Base-by-base conservation (phyloP, 2,888 invertebrate genomes). In the Ophonus ardosiacus region DNA sequence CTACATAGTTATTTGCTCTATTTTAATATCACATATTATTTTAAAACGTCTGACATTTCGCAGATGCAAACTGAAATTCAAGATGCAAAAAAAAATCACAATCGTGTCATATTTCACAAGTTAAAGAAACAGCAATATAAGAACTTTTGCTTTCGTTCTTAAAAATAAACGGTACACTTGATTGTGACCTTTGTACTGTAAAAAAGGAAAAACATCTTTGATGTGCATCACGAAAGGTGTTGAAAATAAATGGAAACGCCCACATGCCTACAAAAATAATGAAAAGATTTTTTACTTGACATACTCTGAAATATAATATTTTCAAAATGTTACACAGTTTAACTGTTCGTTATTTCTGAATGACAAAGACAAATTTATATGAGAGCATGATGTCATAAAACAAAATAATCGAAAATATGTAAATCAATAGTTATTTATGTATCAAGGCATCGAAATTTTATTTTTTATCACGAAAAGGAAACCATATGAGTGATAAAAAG, bases 11-110 rank as follows among this genome's bases (percentile, higher is more conserved):
- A 10, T 65, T 10, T 63, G 1, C 15, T 59, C 17, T 59, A 17
- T 15, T 56, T 56, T 3, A 56, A 56, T 15, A 59, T 17, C 17
- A 18, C 17, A 18, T 61, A 8, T 61, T 63, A 10, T 68, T 15
- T 24, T 38, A 24, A 63, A 24, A 31, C 31, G 13, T 68, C 7
- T 65, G 68, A 68, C 68, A 68, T 68, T 68, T 68, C 10, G 68
- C 68, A 68, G 68, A 68, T 65, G 65, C n/a, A 24, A 38, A 59
- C 3, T 68, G 68, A 68, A 68, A 68, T 68, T 38, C 15, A 24
- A 68, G 13, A 3, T 40, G 38, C 4, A 38, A 18, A 10, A 38
- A 68, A 68, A 68, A 38, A 68, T 68, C 68, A 68, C 38, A 38
- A 68, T 15, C 13, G n/a, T 68, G n/a, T 68, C n/a, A 15, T n/a